Evolutionary conservation across 2,113 vertebrate species (phyloP).

Genomic region (Indicator indicator): DNA sequence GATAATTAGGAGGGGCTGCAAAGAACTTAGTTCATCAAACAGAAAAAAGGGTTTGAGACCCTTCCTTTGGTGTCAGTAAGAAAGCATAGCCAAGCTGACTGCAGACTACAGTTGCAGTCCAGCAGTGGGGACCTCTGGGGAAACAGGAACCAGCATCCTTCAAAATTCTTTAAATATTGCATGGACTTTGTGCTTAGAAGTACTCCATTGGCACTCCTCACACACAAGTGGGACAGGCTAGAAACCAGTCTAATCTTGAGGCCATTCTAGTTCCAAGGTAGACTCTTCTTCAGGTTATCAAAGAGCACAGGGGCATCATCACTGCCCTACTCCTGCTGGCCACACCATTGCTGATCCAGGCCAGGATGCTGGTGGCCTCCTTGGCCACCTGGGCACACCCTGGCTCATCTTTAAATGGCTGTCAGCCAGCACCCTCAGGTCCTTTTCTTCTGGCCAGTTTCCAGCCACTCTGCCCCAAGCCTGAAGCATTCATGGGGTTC

Average conservation of each 20-base stretch:
- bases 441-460: no score
- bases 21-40: neutral
- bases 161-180: neutral
- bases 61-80: neutral
- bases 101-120: neutral
- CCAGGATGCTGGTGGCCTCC: no score
- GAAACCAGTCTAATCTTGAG: neutral
- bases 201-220: neutral
- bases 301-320: neutral
- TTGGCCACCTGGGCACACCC: no score
- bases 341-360: no score
- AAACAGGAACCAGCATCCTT: neutral
- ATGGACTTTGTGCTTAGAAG: neutral
- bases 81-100: neutral
- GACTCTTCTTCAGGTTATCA: neutral
- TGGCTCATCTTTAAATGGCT: no score
- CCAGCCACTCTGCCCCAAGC: no score
- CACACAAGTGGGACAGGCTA: neutral
- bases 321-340: no score
- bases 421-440: no score
- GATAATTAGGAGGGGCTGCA: neutral
- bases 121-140: neutral
- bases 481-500: no score
- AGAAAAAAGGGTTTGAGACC: neutral
- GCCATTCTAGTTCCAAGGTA: neutral